These are phyloP conservation scores for Syngnathus scovelli DNA, from an alignment of 2,113 vertebrate genomes.

Conservation along the genomic window DNA sequence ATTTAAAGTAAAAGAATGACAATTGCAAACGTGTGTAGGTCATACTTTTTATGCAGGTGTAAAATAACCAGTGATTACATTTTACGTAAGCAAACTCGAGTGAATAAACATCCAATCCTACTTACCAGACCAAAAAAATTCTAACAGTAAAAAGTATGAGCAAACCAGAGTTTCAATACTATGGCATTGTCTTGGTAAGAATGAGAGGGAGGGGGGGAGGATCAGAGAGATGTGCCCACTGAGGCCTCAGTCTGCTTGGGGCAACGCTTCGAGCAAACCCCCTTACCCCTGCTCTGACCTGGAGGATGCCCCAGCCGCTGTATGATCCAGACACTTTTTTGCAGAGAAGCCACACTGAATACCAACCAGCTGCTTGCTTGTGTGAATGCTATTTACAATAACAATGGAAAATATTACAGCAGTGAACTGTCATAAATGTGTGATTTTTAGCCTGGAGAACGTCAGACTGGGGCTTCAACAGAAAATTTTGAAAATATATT, in stretches of 20 bases:
- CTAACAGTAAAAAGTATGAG: constrained; percentile 41
- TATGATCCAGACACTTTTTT: constrained; percentile 51
- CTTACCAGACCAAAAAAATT: constrained; percentile 1
- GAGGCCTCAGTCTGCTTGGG: constrained; percentile 70
- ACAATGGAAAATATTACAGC: constrained; percentile 31
- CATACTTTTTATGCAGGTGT: neutral
- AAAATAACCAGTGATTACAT: neutral
- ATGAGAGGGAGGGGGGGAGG: constrained; percentile 37
- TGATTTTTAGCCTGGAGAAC: constrained; percentile 10
- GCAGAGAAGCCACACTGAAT: constrained; percentile 46
- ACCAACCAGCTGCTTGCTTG: constrained; percentile 51
- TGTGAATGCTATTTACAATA: constrained; percentile 26
- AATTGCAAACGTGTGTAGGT: neutral
- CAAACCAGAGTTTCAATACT: constrained; percentile 58
- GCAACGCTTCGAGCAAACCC: constrained; percentile 72
- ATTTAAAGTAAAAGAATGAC: neutral
- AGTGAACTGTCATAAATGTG: constrained; percentile 16
- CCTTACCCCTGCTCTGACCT: constrained; percentile 68
- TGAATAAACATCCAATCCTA: neutral
- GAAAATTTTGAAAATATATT: constrained; percentile 1
- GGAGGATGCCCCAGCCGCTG: constrained; percentile 54
- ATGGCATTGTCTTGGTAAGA: constrained; percentile 56
- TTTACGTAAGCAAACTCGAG: neutral
- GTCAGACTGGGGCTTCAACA: neutral
- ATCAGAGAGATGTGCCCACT: constrained; percentile 67